phyloP scores from a whole-genome alignment of 2,113 vertebrate genomes.

The Pitta sordida region DNA sequence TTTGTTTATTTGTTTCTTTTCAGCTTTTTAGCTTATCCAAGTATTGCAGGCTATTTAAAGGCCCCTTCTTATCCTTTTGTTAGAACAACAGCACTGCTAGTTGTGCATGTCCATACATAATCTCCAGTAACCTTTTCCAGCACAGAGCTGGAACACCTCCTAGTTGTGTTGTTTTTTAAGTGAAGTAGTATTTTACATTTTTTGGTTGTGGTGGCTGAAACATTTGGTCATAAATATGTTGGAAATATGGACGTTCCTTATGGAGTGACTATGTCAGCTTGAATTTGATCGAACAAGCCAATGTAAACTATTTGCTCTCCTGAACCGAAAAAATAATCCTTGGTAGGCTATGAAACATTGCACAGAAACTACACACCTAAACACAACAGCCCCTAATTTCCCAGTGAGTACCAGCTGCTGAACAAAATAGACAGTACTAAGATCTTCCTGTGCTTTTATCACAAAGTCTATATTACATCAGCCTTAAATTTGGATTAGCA shows the following conservation, averaged over 20 bases:
- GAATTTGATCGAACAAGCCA: slow-evolving; percentile 27
- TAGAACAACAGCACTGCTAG: background rate
- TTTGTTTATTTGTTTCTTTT: background rate
- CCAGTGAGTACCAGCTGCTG: background rate
- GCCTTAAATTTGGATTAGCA: background rate
- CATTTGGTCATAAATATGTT: background rate
- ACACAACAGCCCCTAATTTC: background rate
- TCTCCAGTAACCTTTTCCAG: slow-evolving; percentile 14
- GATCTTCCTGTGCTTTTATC: background rate
- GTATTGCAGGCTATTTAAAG: slow-evolving; percentile 16
- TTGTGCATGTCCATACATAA: slow-evolving; percentile 9
- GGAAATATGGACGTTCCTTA: slow-evolving; percentile 2
- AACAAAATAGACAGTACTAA: background rate
- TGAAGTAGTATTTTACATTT: slow-evolving; percentile 49
- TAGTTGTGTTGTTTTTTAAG: background rate
- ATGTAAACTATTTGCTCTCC: background rate
- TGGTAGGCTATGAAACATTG: slow-evolving; percentile 1
- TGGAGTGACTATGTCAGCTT: background rate
- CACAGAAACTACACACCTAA: background rate
- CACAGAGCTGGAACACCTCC: background rate
- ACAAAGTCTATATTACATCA: background rate
- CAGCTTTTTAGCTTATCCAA: slow-evolving; percentile 1
- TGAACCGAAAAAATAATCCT: background rate
- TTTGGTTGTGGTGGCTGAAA: background rate
- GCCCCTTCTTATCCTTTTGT: background rate